phyloP scores from a whole-genome alignment of 2,888 invertebrate genomes.

The Odontothrips loti region DNA sequence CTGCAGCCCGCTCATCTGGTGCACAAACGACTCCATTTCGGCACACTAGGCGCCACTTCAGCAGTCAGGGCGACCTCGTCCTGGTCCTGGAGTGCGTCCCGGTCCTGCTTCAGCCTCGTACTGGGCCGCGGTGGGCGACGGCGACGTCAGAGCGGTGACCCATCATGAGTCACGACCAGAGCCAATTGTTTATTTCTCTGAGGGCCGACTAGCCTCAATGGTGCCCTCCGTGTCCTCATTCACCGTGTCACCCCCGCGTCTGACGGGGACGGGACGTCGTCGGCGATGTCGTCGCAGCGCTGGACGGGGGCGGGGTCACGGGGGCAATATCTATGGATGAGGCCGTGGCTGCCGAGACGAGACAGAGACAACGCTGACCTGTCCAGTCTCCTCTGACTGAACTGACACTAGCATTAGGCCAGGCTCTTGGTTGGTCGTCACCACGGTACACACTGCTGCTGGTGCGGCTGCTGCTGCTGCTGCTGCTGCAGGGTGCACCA shows the following conservation, averaged over 20 bases:
- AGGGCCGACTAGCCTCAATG: not conserved
- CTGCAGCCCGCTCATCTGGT: conserved; percentile 3
- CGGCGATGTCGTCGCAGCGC: not conserved
- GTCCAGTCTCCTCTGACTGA: not conserved
- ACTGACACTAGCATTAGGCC: conserved; percentile 1
- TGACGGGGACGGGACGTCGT: too few species aligned
- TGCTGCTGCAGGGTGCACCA: too few species aligned
- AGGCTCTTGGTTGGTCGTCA: not conserved
- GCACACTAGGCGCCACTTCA: too few species aligned
- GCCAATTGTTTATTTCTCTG: conserved; percentile 3
- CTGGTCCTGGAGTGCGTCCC: too few species aligned
- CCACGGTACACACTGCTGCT: too few species aligned
- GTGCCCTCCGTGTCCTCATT: conserved; percentile 12
- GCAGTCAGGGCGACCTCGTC: too few species aligned
- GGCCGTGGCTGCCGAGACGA: too few species aligned
- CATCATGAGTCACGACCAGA: not conserved
- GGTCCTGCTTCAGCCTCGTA: not conserved
- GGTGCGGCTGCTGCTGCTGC: too few species aligned
- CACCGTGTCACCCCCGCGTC: not conserved
- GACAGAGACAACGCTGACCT: not conserved
- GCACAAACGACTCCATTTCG: conserved; percentile 3
- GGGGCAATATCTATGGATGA: too few species aligned
- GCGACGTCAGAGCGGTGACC: not conserved
- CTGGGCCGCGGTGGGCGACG: not conserved
- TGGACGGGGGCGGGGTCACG: not conserved